Evolutionary conservation across 2,888 invertebrate genomes (phyloP), one percentile per base, ranked within the genome.

Genomic region (Macrophya annulata): DNA sequence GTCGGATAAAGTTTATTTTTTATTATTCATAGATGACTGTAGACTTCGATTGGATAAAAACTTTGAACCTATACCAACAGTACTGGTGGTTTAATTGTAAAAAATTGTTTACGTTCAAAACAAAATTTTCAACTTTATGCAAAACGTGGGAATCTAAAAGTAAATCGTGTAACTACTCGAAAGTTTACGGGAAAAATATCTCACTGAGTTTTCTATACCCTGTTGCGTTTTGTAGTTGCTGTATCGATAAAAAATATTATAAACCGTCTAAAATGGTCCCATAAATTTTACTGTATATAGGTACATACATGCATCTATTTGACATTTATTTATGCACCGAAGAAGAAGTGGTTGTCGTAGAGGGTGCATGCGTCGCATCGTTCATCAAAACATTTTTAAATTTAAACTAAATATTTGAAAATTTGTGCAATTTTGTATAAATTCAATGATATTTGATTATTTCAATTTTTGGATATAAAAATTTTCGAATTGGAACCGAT

Each of bases 21-120:
- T 8, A 40, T 71, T 31, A 15, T 40, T 31, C 17, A 62, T 40
- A 40, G 15, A 71, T 37, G 8, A 37, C 4, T 21, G 17, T 5
- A n/a, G 40, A 71, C 71, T 71, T n/a, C 37, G n/a, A 71, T 71
- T 1, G 37, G 71, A 17, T 6, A 5, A 71, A 71, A 40, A 71
- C 71, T 37, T 68, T 12, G 4, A 15, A 10, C 68, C 25, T n/a
- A 31, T 31, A 31, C 3, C 31, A 1, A 31, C 31, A 1, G 31
- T 31, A 31, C n/a, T n/a, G 55, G 40, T 40, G 9, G 37, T 71
- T 40, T 71, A 71, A 17, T 6, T 6, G 40, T 71, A n/a, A 40
- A 71, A 71, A 71, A 71, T 71, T 71, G 71, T 71, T 71, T 40
- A 17, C 71, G 40, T 40, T 71, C 17, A 71, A 71, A 71, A 71